Conservation (phyloP, 2,797 vertebrate genomes). For the Acrossocheilus wenchowensis region DNA sequence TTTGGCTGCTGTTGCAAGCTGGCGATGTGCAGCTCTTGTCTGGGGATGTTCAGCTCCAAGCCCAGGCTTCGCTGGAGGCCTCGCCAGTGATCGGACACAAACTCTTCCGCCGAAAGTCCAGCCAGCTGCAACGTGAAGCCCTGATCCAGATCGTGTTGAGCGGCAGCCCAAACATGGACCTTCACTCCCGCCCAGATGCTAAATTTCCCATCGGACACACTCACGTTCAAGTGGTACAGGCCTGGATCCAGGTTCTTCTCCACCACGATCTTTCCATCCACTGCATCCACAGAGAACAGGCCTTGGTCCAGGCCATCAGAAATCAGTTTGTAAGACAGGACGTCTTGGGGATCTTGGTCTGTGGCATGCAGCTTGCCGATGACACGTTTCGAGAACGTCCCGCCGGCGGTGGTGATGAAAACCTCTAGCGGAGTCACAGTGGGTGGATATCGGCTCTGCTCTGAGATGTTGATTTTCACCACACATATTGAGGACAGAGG, state of each 20-base stretch:
- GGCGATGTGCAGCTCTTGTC: constrained; percentile 88
- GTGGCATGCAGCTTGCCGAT: constrained; percentile 93
- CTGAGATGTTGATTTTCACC: constrained; percentile 86
- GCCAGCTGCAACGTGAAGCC: constrained; percentile 85
- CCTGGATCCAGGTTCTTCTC: constrained; percentile 81
- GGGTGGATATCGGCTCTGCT: constrained; percentile 89
- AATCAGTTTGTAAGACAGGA: constrained; percentile 81
- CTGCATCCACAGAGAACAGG: constrained; percentile 83
- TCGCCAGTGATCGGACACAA: constrained; percentile 92
- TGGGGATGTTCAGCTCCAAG: constrained; percentile 75
- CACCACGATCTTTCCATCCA: constrained; percentile 88
- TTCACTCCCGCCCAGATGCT: constrained; percentile 77
- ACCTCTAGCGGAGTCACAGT: constrained; percentile 89
- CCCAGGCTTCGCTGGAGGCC: constrained; percentile 88
- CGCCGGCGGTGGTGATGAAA: constrained; percentile 85
- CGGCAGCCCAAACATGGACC: constrained; percentile 85
- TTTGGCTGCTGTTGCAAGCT: constrained; percentile 87
- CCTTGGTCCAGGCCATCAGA: constrained; percentile 67
- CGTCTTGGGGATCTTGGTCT: constrained; percentile 90
- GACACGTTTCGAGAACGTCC: constrained; percentile 83
- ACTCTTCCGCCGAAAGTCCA: constrained; percentile 87
- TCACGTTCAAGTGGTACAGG: constrained; percentile 87
- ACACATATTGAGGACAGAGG: constrained; percentile 91
- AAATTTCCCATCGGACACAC: constrained; percentile 91
- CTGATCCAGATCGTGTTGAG: constrained; percentile 78